These are phyloP conservation scores for Tricholauxania praeusta DNA, from an alignment of 2,888 invertebrate species.

Conservation along the genomic window DNA sequence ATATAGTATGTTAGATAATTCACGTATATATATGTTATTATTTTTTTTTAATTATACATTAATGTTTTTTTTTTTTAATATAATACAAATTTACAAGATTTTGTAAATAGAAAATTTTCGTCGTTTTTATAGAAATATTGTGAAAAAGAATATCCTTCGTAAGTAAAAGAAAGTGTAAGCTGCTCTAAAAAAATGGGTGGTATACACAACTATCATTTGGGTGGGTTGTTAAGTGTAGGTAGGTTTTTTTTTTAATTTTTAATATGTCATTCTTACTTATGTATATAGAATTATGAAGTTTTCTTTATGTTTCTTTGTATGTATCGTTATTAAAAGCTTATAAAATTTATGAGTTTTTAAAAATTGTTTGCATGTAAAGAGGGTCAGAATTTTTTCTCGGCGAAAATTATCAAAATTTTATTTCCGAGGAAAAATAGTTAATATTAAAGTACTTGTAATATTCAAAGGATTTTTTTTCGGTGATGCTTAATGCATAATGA, in stretches of 20 bases:
- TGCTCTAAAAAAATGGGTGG: no score
- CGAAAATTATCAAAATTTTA: no score
- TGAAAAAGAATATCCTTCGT: no score
- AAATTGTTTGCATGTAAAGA: constrained; percentile 43
- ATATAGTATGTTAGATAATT: background rate
- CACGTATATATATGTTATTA: background rate
- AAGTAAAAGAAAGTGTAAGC: no score
- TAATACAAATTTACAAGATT: constrained; percentile 11
- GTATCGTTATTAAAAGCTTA: constrained; percentile 15
- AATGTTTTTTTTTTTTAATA: constrained; percentile 3
- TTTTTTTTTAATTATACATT: background rate
- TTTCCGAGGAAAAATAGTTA: no score
- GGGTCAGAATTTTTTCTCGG: no score
- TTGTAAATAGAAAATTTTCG: background rate
- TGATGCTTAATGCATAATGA: no score
- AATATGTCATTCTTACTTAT: background rate
- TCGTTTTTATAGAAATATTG: no score
- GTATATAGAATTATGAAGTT: constrained; percentile 16
- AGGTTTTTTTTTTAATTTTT: constrained; percentile 12
- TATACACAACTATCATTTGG: background rate
- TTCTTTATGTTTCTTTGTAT: constrained; percentile 26
- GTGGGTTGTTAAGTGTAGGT: background rate
- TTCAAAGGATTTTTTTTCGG: no score
- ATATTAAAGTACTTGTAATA: no score
- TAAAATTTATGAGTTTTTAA: constrained; percentile 44